These are phyloP conservation scores for Homarus americanus DNA, from an alignment of 1,140 invertebrate species.

Conservation along the genomic window DNA sequence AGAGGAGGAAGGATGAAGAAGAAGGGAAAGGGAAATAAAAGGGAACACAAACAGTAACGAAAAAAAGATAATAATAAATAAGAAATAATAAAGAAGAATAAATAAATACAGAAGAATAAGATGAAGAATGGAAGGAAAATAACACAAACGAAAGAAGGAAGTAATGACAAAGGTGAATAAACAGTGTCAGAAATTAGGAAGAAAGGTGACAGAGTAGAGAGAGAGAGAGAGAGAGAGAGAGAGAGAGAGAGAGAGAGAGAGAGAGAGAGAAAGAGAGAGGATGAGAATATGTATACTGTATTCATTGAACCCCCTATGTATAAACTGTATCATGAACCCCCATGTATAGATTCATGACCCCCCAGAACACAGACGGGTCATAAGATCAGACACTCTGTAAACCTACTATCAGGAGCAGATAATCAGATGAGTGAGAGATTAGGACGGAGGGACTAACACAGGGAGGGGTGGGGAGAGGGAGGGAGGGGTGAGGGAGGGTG, in stretches of 20 bases:
- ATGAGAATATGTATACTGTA: no score
- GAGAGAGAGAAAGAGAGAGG: conserved; percentile 10
- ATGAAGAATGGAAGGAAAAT: background rate
- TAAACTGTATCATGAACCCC: no score
- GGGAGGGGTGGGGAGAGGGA: background rate
- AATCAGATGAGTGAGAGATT: background rate
- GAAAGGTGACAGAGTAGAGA: background rate
- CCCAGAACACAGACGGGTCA: no score
- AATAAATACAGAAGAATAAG: background rate
- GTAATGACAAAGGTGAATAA: no score
- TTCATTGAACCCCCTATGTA: no score
- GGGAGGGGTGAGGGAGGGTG: background rate
- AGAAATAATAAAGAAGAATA: background rate
- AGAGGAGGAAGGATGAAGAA: background rate
- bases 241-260: conserved; percentile 34
- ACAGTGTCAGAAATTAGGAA: no score
- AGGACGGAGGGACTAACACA: conserved; percentile 11
- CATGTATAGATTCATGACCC: no score
- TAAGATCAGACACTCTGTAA: no score
- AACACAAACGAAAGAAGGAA: no score
- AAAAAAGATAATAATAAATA: no score
- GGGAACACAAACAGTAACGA: background rate
- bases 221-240: background rate
- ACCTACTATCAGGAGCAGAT: no score
- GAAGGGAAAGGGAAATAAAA: background rate